Conservation (phyloP, 1,140 invertebrate species). For the Drosophila bifasciata region DNA sequence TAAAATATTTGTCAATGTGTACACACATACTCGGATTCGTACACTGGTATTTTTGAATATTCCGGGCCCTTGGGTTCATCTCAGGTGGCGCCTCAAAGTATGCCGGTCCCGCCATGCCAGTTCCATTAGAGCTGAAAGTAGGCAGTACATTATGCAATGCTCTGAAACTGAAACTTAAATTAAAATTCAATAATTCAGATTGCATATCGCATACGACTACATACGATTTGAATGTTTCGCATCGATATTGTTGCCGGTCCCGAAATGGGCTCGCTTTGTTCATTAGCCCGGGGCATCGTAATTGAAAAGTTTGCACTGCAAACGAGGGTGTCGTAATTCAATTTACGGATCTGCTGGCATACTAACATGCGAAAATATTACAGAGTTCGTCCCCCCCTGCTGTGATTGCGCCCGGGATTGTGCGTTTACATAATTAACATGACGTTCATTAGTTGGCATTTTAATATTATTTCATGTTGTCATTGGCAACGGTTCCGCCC, state of each 20-base stretch:
- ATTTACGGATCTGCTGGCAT: slow-evolving; percentile 41
- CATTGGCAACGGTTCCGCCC: neutral
- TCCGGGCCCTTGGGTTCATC: slow-evolving; percentile 1
- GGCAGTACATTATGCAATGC: slow-evolving; percentile 35
- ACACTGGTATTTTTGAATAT: slow-evolving; percentile 1
- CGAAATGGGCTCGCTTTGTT: slow-evolving; percentile 53
- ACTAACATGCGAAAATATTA: slow-evolving; percentile 40
- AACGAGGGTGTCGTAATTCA: slow-evolving; percentile 51
- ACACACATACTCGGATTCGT: neutral
- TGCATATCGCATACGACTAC: slow-evolving; percentile 36
- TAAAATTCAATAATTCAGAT: slow-evolving; percentile 76
- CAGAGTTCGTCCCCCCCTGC: slow-evolving; percentile 9
- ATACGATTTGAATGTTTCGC: slow-evolving; percentile 4
- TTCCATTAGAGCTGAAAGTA: slow-evolving; percentile 38
- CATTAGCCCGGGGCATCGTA: slow-evolving; percentile 60
- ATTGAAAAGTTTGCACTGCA: slow-evolving; percentile 63
- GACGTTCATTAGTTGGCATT: slow-evolving; percentile 64
- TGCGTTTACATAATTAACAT: slow-evolving; percentile 70
- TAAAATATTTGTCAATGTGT: slow-evolving; percentile 50
- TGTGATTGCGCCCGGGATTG: slow-evolving; percentile 10
- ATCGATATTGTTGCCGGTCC: slow-evolving; percentile 9
- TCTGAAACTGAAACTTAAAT: slow-evolving; percentile 61
- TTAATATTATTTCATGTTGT: slow-evolving; percentile 42
- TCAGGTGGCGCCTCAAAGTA: slow-evolving; percentile 36
- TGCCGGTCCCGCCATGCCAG: neutral